Percentiles rank a stretch among this genome's conserved stretches.
These are phyloP conservation scores for Cydia strobilella DNA, from an alignment of 1,140 invertebrate species.

Conservation along the genomic window DNA sequence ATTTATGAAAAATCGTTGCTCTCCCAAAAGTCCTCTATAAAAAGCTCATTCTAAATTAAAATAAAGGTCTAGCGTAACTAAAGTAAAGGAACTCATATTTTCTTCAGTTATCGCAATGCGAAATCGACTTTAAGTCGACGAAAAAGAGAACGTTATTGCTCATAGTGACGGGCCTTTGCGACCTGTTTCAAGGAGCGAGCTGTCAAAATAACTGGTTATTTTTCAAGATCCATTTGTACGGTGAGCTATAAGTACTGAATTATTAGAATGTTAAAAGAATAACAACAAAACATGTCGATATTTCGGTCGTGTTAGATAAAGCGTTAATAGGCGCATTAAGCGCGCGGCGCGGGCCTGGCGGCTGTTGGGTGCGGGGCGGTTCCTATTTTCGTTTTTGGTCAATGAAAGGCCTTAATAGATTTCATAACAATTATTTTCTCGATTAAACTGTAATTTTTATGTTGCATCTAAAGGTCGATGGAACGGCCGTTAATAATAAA, in stretches of 20 bases:
- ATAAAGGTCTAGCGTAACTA: conserved; percentile 78
- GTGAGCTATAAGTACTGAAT: conserved; percentile 64
- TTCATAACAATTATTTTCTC: conserved; percentile 29
- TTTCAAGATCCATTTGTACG: conserved; percentile 76
- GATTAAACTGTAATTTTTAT: conserved; percentile 30
- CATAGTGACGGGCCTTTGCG: conserved; percentile 50
- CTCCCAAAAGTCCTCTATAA: conserved; percentile 72
- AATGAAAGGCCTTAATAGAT: conserved; percentile 22
- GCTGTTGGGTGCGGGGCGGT: neutral
- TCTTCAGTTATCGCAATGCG: conserved; percentile 38
- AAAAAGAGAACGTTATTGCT: conserved; percentile 43
- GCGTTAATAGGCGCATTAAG: conserved; percentile 60
- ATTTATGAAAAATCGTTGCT: conserved; percentile 78
- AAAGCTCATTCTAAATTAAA: conserved; percentile 79
- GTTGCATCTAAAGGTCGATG: conserved; percentile 17
- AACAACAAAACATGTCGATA: conserved; percentile 71
- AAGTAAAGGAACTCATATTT: conserved; percentile 68
- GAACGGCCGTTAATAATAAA: neutral
- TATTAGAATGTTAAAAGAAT: conserved; percentile 70
- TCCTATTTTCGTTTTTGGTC: conserved; percentile 21
- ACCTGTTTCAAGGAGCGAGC: conserved; percentile 54
- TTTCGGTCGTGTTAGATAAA: conserved; percentile 65
- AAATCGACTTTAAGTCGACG: neutral
- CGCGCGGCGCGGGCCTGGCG: neutral
- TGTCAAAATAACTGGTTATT: conserved; percentile 78